A percentile compares a stretch with the other conserved stretches of the same genome.
Evolutionary conservation across 1,140 invertebrate species (phyloP).

Genomic region (Temnothorax longispinosus): DNA sequence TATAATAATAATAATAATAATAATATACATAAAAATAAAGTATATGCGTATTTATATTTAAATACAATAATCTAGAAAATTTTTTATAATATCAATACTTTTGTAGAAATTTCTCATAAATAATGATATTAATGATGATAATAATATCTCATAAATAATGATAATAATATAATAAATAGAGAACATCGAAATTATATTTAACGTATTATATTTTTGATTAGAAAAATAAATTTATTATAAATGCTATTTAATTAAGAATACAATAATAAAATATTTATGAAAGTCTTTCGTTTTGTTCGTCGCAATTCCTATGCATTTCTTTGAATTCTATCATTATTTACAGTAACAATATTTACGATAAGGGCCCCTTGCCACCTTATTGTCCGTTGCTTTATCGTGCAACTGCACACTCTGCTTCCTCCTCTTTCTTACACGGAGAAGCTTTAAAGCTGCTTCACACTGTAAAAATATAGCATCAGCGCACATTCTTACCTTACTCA

Average conservation of each 20-base stretch:
- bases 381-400: constrained; percentile 4
- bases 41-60: background rate
- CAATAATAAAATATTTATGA: background rate
- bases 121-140: too few relatives aligned
- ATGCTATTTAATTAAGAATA: background rate
- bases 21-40: background rate
- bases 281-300: background rate
- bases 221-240: background rate
- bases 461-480: background rate
- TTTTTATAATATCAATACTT: background rate
- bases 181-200: background rate
- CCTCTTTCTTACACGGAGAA: background rate
- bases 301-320: background rate
- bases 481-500: background rate
- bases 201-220: background rate
- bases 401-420: background rate
- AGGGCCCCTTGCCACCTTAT: background rate
- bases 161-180: background rate
- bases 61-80: background rate
- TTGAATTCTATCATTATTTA: constrained; percentile 1
- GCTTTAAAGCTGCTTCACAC: background rate
- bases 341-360: background rate
- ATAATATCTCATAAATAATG: too few relatives aligned
- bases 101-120: background rate
- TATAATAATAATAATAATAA: background rate